These are phyloP conservation scores for Ophion slaviceki DNA, from an alignment of 2,888 invertebrate species.

Conservation along the genomic window DNA sequence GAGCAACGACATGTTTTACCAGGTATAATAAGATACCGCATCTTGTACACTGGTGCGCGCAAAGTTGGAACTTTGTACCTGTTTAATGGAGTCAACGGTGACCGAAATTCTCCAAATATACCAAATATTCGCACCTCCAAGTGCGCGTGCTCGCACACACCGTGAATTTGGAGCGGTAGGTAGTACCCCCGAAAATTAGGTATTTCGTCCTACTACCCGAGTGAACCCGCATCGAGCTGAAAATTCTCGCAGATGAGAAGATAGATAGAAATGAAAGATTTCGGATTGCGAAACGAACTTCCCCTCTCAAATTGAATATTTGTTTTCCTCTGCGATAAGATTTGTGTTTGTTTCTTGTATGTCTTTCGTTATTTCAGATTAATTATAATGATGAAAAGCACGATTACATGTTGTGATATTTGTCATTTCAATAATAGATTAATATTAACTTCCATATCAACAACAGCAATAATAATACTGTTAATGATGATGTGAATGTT, in stretches of 20 bases:
- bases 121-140: conserved; percentile 30
- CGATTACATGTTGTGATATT: too few relatives aligned
- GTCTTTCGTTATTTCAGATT: too few relatives aligned
- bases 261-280: conserved; percentile 16
- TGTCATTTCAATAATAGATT: too few relatives aligned
- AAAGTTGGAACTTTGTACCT: conserved; percentile 6
- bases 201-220: conserved; percentile 11
- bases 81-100: neutral
- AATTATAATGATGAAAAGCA: too few relatives aligned
- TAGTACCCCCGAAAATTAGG: conserved; percentile 48
- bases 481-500: too few relatives aligned
- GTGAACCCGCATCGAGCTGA: conserved; percentile 26
- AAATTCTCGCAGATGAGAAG: conserved; percentile 41
- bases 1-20: conserved; percentile 37
- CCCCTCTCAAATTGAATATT: conserved; percentile 6
- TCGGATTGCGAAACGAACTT: conserved; percentile 24
- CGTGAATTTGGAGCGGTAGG: neutral
- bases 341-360: too few relatives aligned
- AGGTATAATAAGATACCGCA: conserved; percentile 54
- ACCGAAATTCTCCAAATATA: conserved; percentile 32
- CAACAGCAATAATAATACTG: too few relatives aligned
- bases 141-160: too few relatives aligned
- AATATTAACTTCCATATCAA: too few relatives aligned
- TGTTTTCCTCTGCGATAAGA: neutral
- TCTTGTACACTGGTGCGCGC: conserved; percentile 14